phyloP scores from a whole-genome alignment of 2,113 vertebrate genomes.

The Sylvilagus bachmani region DNA sequence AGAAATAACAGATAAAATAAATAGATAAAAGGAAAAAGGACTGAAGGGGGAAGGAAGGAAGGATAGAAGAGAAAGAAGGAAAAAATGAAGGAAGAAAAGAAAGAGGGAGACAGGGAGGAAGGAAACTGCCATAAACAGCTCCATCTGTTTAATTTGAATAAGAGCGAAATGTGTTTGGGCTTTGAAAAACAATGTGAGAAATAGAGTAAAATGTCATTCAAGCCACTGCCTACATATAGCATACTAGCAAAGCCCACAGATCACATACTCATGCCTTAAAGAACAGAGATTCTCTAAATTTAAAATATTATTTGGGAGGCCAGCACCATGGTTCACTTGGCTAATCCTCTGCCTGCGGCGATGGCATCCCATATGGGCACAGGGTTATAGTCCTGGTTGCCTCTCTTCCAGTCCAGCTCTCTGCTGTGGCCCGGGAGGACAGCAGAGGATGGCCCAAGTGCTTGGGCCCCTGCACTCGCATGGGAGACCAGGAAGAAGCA shows the following conservation, averaged over 20 bases:
- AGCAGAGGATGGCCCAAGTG: no score
- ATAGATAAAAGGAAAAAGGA: not conserved
- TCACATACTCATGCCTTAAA: not conserved
- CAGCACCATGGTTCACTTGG: no score
- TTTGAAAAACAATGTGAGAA: constrained; percentile 58
- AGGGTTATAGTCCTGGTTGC: no score
- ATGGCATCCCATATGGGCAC: no score
- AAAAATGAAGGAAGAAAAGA: constrained; percentile 25
- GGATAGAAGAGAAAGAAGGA: constrained; percentile 33
- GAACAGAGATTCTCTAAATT: not conserved
- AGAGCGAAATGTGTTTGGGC: constrained; percentile 21
- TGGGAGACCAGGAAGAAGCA: no score
- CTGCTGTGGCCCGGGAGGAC: no score
- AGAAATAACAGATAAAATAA: constrained; percentile 47
- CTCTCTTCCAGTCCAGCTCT: no score
- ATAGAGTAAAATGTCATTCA: constrained; percentile 47
- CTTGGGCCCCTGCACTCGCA: no score
- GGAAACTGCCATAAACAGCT: constrained; percentile 32
- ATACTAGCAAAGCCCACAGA: constrained; percentile 26
- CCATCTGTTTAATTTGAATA: constrained; percentile 56
- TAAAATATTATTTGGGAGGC: not conserved
- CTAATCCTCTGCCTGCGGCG: no score
- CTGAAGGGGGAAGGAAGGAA: not conserved
- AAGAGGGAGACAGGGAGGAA: not conserved
- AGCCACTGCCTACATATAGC: not conserved